Evolutionary conservation across 2,888 invertebrate species (phyloP).

Genomic region (Chloromyia formosa): DNA sequence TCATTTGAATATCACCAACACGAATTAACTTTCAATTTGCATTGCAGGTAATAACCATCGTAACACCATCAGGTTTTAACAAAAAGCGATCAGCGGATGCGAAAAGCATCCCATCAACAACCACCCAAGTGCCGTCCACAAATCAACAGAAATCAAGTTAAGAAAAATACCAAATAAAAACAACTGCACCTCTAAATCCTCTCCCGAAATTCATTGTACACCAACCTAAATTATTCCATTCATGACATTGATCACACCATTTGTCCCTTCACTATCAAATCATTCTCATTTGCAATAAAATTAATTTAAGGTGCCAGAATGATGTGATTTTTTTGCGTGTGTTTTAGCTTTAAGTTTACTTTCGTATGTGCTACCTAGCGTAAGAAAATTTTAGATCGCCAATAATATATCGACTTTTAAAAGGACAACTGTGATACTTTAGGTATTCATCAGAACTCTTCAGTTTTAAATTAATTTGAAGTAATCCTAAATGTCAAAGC

Average conservation of each 20-base stretch:
- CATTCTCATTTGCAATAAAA: conserved; percentile 26
- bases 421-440: conserved; percentile 47
- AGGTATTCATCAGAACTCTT: conserved; percentile 44
- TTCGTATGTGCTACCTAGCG: conserved; percentile 32
- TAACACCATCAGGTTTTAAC: conserved; percentile 42
- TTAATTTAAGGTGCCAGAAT: conserved; percentile 49
- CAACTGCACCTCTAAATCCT: background rate
- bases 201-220: background rate
- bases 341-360: background rate
- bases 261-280: conserved; percentile 16
- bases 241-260: conserved; percentile 1
- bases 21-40: background rate
- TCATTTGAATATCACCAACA: conserved; percentile 41
- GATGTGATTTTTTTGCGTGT: conserved; percentile 34
- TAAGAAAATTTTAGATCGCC: conserved; percentile 4
- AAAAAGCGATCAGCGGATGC: conserved; percentile 29
- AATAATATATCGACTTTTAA: conserved; percentile 43
- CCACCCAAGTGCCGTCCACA: conserved; percentile 11
- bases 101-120: background rate
- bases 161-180: no score
- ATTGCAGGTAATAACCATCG: conserved; percentile 47
- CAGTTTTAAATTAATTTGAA: conserved; percentile 9
- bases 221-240: conserved; percentile 41
- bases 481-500: no score
- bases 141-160: conserved; percentile 16